phyloP scores from a whole-genome alignment of 1,140 invertebrate genomes.

The Chironomus tepperi region DNA sequence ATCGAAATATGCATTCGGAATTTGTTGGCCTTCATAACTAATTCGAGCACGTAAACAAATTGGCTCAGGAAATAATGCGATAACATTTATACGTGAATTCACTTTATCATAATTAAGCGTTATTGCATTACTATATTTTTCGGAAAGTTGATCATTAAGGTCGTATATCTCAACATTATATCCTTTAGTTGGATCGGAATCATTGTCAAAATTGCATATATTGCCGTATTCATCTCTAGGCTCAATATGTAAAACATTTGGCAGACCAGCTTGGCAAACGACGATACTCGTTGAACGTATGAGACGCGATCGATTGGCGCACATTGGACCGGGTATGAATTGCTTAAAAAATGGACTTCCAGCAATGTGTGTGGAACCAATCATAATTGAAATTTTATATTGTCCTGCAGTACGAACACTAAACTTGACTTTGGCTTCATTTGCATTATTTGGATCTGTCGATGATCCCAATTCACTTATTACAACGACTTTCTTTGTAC shows the following conservation, averaged over 20 bases:
- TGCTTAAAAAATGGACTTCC: slow-evolving; percentile 53
- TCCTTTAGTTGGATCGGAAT: slow-evolving; percentile 49
- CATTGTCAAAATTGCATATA: slow-evolving; percentile 56
- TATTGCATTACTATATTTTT: slow-evolving; percentile 47
- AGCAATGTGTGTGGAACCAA: slow-evolving; percentile 51
- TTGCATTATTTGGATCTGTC: slow-evolving; percentile 68
- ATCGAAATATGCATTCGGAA: slow-evolving; percentile 87
- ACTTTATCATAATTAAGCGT: slow-evolving; percentile 46
- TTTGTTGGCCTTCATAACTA: slow-evolving; percentile 61
- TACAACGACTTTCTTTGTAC: slow-evolving; percentile 65
- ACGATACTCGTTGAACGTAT: slow-evolving; percentile 79
- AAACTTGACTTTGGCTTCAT: slow-evolving; percentile 80
- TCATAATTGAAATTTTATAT: slow-evolving; percentile 77
- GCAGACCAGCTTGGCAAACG: slow-evolving; percentile 65
- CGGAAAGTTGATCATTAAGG: slow-evolving; percentile 42
- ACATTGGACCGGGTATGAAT: slow-evolving; percentile 62
- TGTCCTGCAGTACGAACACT: slow-evolving; percentile 81
- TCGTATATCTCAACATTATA: slow-evolving; percentile 48
- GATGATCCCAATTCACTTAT: slow-evolving; percentile 81
- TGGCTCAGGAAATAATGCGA: slow-evolving; percentile 44
- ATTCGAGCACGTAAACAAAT: slow-evolving; percentile 78
- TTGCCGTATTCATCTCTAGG: slow-evolving; percentile 85
- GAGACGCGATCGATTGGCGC: slow-evolving; percentile 75
- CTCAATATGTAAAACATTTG: slow-evolving; percentile 75
- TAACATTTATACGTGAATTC: slow-evolving; percentile 46